A percentile compares a stretch with the other conserved stretches of the same genome.
These are phyloP conservation scores for Brachyistius frenatus DNA, from an alignment of 2,113 vertebrate species.

Conservation along the genomic window DNA sequence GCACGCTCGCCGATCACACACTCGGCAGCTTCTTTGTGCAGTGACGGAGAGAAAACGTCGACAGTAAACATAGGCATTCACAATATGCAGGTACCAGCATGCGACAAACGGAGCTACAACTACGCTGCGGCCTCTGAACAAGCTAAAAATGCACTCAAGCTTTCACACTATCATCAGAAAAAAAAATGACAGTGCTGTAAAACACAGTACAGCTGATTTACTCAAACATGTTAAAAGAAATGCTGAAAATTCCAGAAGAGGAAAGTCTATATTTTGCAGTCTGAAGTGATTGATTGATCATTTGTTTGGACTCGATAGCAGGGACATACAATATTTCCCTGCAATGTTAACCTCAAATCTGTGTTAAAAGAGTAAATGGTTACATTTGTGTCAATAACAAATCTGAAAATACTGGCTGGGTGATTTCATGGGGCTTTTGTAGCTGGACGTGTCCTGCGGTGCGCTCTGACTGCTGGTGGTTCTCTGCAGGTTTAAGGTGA, in stretches of 20 bases:
- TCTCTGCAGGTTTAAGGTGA: constrained; percentile 84
- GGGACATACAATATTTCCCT: background rate
- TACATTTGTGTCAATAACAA: constrained; percentile 74
- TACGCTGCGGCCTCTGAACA: constrained; percentile 16
- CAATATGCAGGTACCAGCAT: constrained; percentile 4
- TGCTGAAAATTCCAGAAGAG: background rate
- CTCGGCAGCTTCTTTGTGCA: background rate
- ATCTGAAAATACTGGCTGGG: constrained; percentile 89
- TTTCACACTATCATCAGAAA: constrained; percentile 1
- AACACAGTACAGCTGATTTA: background rate
- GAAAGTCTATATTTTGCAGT: background rate
- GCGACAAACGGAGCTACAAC: constrained; percentile 3
- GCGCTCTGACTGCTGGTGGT: constrained; percentile 76
- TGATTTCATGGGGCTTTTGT: constrained; percentile 87
- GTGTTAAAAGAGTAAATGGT: too few relatives aligned
- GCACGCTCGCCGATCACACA: background rate
- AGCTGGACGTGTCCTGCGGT: constrained; percentile 76
- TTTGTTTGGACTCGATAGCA: background rate
- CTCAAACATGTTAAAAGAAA: background rate
- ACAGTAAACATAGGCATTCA: constrained; percentile 21
- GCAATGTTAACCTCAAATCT: background rate
- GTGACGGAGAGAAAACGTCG: constrained; percentile 2
- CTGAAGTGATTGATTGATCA: background rate
- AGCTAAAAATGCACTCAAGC: constrained; percentile 20
- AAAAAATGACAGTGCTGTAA: constrained; percentile 1